Percentiles rank a stretch among this genome's conserved stretches.
Evolutionary conservation across 2,888 invertebrate species (phyloP).

Genomic region (Metellina segmentata): DNA sequence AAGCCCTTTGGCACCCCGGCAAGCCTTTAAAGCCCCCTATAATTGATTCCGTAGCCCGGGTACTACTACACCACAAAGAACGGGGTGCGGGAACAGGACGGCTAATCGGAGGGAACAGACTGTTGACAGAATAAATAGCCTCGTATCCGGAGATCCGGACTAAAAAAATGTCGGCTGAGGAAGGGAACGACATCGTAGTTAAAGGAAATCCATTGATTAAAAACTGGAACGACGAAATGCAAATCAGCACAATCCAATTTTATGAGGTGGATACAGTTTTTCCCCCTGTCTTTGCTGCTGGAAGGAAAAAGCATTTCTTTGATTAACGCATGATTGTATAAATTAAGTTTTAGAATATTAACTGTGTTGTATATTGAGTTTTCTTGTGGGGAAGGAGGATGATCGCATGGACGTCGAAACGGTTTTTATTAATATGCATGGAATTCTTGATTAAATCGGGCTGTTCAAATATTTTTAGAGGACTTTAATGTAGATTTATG

Average conservation of each 20-base stretch:
- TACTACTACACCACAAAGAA: background rate
- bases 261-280: constrained; percentile 8
- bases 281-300: background rate
- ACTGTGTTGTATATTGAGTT: constrained; percentile 17
- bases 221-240: constrained; percentile 22
- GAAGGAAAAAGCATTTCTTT: background rate
- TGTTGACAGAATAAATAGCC: constrained; percentile 43
- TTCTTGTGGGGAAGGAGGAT: constrained; percentile 6
- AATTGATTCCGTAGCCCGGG: constrained; percentile 56
- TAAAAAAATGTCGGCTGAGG: background rate
- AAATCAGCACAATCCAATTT: constrained; percentile 40
- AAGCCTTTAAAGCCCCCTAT: constrained; percentile 19
- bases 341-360: constrained; percentile 27
- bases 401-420: background rate
- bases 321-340: constrained; percentile 38
- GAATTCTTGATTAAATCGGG: constrained; percentile 37
- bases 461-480: background rate
- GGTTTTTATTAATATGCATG: constrained; percentile 44
- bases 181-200: background rate
- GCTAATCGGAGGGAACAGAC: constrained; percentile 36
- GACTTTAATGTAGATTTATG: too few relatives aligned
- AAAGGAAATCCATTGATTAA: constrained; percentile 40
- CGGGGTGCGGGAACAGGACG: background rate
- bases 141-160: background rate
- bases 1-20: constrained; percentile 25